These are phyloP conservation scores for Eidolon helvum DNA, from an alignment of 2,113 vertebrate genomes.

Conservation along the genomic window DNA sequence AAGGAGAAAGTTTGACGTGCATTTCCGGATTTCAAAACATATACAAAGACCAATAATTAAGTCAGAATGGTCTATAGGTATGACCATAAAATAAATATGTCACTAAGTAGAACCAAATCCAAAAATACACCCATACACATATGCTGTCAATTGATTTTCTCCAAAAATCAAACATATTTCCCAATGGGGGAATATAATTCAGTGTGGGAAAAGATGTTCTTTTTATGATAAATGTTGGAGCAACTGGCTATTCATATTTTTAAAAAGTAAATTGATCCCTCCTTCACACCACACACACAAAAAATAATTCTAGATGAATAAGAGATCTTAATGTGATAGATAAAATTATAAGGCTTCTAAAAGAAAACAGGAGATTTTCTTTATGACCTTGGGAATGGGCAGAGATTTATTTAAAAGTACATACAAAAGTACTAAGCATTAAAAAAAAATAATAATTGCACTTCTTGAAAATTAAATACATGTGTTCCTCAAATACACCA, in stretches of 20 bases:
- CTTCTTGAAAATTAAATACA: neutral
- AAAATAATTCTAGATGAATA: neutral
- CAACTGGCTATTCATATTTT: neutral
- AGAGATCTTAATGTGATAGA: neutral
- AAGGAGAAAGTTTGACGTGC: neutral
- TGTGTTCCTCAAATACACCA: neutral
- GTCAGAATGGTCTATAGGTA: neutral
- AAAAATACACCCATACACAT: rapidly evolving
- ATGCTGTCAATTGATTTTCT: neutral
- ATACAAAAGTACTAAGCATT: neutral
- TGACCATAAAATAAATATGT: neutral
- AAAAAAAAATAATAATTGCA: neutral
- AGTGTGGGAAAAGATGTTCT: neutral
- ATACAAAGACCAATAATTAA: neutral
- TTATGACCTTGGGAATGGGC: neutral
- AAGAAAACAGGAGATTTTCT: neutral
- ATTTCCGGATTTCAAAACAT: neutral
- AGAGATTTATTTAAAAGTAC: neutral
- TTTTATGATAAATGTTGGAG: neutral
- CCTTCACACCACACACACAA: neutral
- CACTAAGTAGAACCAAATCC: neutral
- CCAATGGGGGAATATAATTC: neutral
- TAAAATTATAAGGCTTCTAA: too few species aligned
- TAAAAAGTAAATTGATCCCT: neutral
- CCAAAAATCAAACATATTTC: neutral